phyloP scores from a whole-genome alignment of 2,113 vertebrate species.

The Ictalurus furcatus region DNA sequence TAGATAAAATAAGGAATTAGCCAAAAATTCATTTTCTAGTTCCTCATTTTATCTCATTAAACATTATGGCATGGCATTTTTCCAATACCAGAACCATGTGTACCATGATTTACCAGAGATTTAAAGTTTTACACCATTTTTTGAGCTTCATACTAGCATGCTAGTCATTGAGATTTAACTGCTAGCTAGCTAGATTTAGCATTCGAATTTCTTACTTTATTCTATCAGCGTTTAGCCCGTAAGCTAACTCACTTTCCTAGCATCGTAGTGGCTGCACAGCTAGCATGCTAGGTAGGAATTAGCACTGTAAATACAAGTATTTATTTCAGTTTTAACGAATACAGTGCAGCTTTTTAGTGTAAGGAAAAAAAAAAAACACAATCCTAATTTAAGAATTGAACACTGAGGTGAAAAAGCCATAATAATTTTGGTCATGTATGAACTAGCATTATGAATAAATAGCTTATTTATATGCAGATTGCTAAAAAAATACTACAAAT shows the following conservation, averaged over 20 bases:
- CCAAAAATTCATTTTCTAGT: background rate
- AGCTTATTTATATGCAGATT: background rate
- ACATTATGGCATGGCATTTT: background rate
- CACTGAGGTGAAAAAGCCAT: background rate
- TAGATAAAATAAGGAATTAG: background rate
- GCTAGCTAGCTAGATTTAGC: background rate
- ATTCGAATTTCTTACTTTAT: background rate
- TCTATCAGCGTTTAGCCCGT: background rate
- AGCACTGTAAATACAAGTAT: background rate
- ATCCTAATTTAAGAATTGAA: background rate
- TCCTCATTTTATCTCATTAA: background rate
- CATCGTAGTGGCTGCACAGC: background rate
- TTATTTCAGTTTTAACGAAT: background rate
- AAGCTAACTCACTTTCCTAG: background rate
- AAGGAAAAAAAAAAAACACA: background rate
- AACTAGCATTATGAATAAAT: background rate
- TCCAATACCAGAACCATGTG: background rate
- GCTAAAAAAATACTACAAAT: background rate
- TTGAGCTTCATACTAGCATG: background rate
- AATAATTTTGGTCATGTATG: background rate
- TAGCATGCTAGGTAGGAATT: conserved; percentile 1
- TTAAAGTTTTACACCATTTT: background rate
- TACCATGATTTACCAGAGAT: background rate
- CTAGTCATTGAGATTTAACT: background rate
- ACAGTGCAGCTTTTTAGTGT: background rate